phyloP scores from a whole-genome alignment of 2,797 vertebrate genomes.

The Pseudochaenichthys georgianus region DNA sequence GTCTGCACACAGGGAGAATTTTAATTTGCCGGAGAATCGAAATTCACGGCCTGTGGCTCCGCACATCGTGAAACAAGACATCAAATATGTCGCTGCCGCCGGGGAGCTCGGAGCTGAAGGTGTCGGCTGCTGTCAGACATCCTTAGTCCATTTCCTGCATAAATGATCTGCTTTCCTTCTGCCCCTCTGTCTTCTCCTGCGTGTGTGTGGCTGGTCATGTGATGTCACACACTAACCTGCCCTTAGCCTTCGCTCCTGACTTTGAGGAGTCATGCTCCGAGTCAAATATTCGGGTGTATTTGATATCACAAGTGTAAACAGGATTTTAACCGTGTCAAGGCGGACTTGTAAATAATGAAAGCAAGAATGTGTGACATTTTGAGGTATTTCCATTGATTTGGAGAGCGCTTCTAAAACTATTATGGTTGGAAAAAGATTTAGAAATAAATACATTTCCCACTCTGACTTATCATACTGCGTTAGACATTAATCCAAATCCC shows the following conservation, averaged over 20 bases:
- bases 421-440: neutral
- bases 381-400: neutral
- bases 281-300: conserved; percentile 40
- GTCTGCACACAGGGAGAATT: conserved; percentile 43
- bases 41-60: conserved; percentile 60
- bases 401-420: neutral
- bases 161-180: conserved; percentile 30
- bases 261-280: conserved; percentile 58
- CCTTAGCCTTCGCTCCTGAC: conserved; percentile 53
- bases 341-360: neutral
- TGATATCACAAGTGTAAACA: neutral
- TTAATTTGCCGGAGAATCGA: conserved; percentile 55
- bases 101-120: conserved; percentile 58
- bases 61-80: conserved; percentile 69
- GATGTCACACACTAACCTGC: conserved; percentile 59
- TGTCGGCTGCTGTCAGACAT: conserved; percentile 63
- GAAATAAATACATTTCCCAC: neutral
- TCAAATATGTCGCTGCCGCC: conserved; percentile 62
- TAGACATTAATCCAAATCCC: conserved; percentile 13
- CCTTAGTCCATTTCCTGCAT: conserved; percentile 50
- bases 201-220: conserved; percentile 29
- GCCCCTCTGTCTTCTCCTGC: neutral
- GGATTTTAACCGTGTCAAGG: conserved; percentile 11
- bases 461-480: neutral
- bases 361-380: neutral